Conservation (phyloP, 2,888 invertebrate species). For the Magallana nippona region DNA sequence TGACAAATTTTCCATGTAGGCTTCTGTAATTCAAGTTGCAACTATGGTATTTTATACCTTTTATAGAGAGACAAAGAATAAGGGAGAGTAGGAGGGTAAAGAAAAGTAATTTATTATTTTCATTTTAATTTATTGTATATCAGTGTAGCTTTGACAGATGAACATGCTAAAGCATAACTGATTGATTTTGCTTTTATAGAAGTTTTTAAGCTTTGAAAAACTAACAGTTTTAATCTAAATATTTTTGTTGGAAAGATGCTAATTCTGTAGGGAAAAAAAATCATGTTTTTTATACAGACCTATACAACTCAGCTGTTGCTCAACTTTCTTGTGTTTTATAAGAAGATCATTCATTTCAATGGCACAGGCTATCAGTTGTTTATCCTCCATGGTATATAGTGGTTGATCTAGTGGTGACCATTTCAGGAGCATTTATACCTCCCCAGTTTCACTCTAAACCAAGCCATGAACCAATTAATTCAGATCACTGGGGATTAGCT, state of each 20-base stretch:
- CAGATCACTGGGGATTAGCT: neutral
- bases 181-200: no score
- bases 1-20: neutral
- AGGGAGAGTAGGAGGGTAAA: no score
- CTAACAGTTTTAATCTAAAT: no score
- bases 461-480: neutral
- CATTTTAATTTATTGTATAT: no score
- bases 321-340: neutral
- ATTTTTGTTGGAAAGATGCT: no score
- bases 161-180: no score
- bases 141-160: no score
- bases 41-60: neutral
- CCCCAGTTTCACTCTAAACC: neutral
- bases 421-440: slow-evolving; percentile 1
- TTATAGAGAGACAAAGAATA: neutral
- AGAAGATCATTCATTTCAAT: neutral
- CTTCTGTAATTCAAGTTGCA: neutral
- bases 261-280: neutral
- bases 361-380: slow-evolving; percentile 8
- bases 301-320: neutral
- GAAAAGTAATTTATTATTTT: no score
- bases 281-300: neutral
- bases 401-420: no score
- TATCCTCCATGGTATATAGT: neutral
- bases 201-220: no score